Base-by-base conservation (phyloP, 2,888 invertebrate genomes). In the Sipunculus nudus region DNA sequence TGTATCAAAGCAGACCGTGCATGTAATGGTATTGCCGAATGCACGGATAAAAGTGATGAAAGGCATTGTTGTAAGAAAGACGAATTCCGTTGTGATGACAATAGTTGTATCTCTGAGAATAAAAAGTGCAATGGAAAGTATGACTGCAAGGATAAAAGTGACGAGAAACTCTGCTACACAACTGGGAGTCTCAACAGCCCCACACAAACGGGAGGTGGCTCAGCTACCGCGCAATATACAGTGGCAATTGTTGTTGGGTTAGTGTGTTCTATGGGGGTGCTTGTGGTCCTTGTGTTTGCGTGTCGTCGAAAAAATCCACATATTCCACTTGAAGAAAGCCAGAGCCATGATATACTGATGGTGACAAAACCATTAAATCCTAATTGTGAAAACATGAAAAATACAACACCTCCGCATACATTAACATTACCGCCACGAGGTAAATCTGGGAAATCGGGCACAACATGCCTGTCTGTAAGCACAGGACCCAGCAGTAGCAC, bases 181-280 rank as follows among this genome's bases (percentile, higher is more conserved):
- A 21, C 19, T 21, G n/a, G 40, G 35, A 0, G 13, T 40, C 29
- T 5, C 29, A 19, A 5, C 21, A 19, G 28, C 10, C 19, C 38
- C 26, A 35, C 47, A 53, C 32, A 40, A 28, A 45, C 46, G 31
- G n/a, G 28, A n/a, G 38, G 13, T 1, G 53, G 65, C 26, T 63
- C 74, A 3, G 62, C 69, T 4, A 71, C 75, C 13, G 75, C 77
- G n/a, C 74, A 77, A 53, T 78, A 78, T 47, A 77, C 78, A 3
- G 76, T 81, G 38, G 77, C 74, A 1, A 84, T 89, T 72, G 78
- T 80, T 5, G 86, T 88, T 2, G 79, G 79, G 4, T 84, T 87
- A 0, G 85, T 88, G 2, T 84, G 88, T 47, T n/a, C n/a, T n/a
- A 82, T 87, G 0, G 83, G 87, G 16, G 85, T 86, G 5, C 59